phyloP scores from a whole-genome alignment of 2,888 invertebrate genomes.

The Sesia bembeciformis region DNA sequence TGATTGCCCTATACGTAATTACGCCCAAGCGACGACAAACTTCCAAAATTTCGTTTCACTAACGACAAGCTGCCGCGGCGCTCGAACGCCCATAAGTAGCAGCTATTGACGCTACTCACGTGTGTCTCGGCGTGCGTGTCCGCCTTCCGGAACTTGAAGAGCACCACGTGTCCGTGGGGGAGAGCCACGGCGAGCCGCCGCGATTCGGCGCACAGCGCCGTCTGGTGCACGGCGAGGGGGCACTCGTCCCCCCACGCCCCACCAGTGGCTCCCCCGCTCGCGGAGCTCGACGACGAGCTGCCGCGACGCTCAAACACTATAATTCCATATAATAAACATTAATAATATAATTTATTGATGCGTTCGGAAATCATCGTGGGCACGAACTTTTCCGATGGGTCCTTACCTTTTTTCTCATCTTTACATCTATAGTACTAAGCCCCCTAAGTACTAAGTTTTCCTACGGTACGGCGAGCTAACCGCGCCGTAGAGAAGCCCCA shows the following conservation, averaged over 20 bases:
- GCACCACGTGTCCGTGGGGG: conserved; percentile 92
- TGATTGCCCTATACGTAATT: too few relatives aligned
- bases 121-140: conserved; percentile 89
- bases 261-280: conserved; percentile 32
- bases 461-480: too few relatives aligned
- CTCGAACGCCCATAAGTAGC: conserved; percentile 81
- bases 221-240: conserved; percentile 91
- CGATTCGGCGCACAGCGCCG: conserved; percentile 95
- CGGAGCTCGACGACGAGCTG: conserved; percentile 1
- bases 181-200: conserved; percentile 89
- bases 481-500: too few relatives aligned
- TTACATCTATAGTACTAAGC: neutral
- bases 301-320: conserved; percentile 54
- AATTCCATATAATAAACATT: neutral
- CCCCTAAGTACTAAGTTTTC: too few relatives aligned
- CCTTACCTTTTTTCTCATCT: too few relatives aligned
- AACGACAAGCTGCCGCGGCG: too few relatives aligned
- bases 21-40: too few relatives aligned
- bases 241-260: conserved; percentile 78
- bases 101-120: conserved; percentile 55
- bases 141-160: conserved; percentile 95
- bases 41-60: too few relatives aligned
- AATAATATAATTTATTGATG: neutral
- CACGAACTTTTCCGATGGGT: neutral
- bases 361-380: neutral